Evolutionary conservation across 2,888 invertebrate genomes (phyloP).

Genomic region (Nymphalis c-album): DNA sequence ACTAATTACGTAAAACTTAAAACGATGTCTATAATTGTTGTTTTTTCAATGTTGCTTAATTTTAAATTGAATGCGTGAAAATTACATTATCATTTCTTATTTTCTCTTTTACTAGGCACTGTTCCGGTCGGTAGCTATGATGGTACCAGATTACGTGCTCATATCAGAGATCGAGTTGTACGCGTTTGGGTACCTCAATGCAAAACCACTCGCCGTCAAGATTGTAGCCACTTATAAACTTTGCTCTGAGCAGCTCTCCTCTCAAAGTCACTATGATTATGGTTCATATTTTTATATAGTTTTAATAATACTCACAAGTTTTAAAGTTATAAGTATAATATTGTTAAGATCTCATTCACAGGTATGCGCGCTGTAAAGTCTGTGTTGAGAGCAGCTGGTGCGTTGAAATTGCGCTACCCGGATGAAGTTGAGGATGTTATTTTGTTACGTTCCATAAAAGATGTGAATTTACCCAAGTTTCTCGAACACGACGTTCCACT

Average conservation of each 20-base stretch:
- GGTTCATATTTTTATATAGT: slow-evolving; percentile 71
- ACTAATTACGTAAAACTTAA: too few relatives aligned
- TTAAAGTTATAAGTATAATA: too few relatives aligned
- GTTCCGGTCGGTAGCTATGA: slow-evolving; percentile 97
- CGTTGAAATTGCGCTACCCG: slow-evolving; percentile 93
- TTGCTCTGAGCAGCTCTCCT: slow-evolving; percentile 96
- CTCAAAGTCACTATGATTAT: slow-evolving; percentile 97
- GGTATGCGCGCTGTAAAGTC: slow-evolving; percentile 97
- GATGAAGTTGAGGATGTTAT: slow-evolving; percentile 93
- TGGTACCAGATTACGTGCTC: slow-evolving; percentile 97
- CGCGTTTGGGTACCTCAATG: slow-evolving; percentile 94
- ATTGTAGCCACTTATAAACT: slow-evolving; percentile 96
- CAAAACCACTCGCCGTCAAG: slow-evolving; percentile 93
- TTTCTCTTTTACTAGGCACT: slow-evolving; percentile 83
- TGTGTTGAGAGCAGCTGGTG: slow-evolving; percentile 94
- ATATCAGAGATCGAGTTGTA: slow-evolving; percentile 97
- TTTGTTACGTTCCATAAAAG: slow-evolving; percentile 93
- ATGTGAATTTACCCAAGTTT: slow-evolving; percentile 97
- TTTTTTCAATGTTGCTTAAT: background rate
- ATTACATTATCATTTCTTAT: background rate
- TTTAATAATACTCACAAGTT: too few relatives aligned
- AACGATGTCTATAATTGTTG: too few relatives aligned
- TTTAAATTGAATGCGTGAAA: background rate
- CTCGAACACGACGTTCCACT: slow-evolving; percentile 93
- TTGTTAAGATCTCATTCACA: slow-evolving; percentile 42